Conservation (phyloP, 2,888 invertebrate species). For the Melanotus villosus region DNA sequence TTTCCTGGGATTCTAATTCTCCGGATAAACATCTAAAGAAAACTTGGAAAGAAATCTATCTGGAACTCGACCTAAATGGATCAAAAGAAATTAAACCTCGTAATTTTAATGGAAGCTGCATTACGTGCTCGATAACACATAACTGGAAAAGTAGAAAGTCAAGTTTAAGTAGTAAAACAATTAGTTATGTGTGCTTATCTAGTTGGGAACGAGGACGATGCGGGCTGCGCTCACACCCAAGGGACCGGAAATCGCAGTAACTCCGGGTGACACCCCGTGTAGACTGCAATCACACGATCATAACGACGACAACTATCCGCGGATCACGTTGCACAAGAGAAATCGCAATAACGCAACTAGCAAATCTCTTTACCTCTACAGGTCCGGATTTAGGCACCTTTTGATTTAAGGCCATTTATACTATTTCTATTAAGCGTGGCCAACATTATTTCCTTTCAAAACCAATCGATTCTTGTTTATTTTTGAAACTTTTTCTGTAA, state of each 20-base stretch:
- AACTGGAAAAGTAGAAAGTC: conserved; percentile 44
- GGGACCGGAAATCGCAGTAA: conserved; percentile 52
- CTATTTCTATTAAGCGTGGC: too few species aligned
- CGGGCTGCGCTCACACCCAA: conserved; percentile 37
- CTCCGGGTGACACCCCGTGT: conserved; percentile 49
- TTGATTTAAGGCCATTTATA: too few species aligned
- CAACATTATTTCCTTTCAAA: too few species aligned
- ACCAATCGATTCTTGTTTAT: too few species aligned
- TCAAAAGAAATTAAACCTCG: not conserved
- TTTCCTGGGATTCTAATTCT: too few species aligned
- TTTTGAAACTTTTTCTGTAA: too few species aligned
- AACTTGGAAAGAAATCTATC: not conserved
- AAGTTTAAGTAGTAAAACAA: conserved; percentile 46
- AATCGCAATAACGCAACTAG: conserved; percentile 24
- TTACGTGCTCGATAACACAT: conserved; percentile 42
- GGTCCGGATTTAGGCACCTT: not conserved
- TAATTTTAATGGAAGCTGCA: conserved; percentile 28
- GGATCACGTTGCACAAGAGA: conserved; percentile 19
- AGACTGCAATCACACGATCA: conserved; percentile 44
- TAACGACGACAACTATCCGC: conserved; percentile 21
- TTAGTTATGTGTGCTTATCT: conserved; percentile 51
- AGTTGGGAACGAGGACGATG: conserved; percentile 50
- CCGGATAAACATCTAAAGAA: not conserved
- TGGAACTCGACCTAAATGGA: not conserved
- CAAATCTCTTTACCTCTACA: conserved; percentile 11